Percentiles rank a stretch among this genome's conserved stretches.
Conservation (phyloP, 2,888 invertebrate species). For the Agapostemon virescens region DNA sequence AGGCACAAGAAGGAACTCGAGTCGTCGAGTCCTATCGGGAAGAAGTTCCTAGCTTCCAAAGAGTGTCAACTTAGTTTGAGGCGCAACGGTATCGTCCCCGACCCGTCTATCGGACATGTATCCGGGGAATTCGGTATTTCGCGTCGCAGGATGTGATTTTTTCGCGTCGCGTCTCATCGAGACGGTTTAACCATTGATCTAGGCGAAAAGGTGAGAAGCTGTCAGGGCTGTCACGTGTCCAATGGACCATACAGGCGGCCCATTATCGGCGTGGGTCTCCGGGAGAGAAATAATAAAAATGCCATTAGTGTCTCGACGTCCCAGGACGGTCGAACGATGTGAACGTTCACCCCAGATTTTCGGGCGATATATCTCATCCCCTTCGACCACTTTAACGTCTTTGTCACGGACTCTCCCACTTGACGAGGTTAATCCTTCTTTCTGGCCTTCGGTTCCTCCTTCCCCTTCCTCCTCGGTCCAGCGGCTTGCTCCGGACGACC, state of each 20-base stretch:
- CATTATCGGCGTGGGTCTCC: conserved; percentile 67
- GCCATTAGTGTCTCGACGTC: conserved; percentile 77
- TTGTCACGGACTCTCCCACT: conserved; percentile 72
- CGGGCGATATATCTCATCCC: conserved; percentile 70
- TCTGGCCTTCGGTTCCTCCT: conserved; percentile 53
- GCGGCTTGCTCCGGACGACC: conserved; percentile 50
- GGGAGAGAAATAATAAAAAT: conserved; percentile 79
- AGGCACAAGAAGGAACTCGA: no score
- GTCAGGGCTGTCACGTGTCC: conserved; percentile 77
- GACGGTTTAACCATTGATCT: conserved; percentile 26
- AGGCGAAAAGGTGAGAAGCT: conserved; percentile 70
- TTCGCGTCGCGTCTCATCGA: conserved; percentile 6
- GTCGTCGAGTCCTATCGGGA: no score
- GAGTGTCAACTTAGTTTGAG: no score
- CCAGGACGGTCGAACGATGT: conserved; percentile 66
- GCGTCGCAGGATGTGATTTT: neutral
- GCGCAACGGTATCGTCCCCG: neutral
- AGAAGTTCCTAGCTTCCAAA: no score
- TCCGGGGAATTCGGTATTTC: neutral
- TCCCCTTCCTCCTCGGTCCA: conserved; percentile 59
- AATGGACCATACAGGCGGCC: conserved; percentile 76
- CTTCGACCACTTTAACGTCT: conserved; percentile 70
- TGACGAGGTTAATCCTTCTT: conserved; percentile 77
- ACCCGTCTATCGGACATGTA: neutral
- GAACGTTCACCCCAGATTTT: conserved; percentile 71